Percentiles rank a stretch among this genome's conserved stretches.
Conservation (phyloP, 2,113 vertebrate species). For the Pelecanus crispus region DNA sequence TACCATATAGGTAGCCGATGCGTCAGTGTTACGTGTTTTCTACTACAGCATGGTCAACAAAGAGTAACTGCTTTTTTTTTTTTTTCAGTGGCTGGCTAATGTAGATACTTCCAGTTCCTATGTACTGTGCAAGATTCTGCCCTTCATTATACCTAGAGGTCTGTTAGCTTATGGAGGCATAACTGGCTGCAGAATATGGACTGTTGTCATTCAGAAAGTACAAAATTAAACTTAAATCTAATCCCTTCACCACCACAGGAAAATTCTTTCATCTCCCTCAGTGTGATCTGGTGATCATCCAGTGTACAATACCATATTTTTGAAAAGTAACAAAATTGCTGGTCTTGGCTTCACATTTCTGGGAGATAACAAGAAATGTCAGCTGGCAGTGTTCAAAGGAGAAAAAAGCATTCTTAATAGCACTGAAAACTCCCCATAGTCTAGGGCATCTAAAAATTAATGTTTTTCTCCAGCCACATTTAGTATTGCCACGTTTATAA, state of each 20-base stretch:
- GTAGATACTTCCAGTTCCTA: neutral
- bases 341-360: neutral
- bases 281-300: neutral
- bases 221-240: neutral
- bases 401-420: neutral
- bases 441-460: neutral
- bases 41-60: neutral
- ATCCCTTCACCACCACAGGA: neutral
- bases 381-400: neutral
- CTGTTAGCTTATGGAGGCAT: neutral
- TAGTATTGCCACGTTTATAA: neutral
- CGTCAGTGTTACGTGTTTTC: rapidly evolving
- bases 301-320: neutral
- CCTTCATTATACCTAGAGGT: neutral
- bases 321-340: neutral
- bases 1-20: neutral
- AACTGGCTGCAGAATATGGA: neutral
- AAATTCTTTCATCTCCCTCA: neutral
- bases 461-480: neutral
- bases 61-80: neutral
- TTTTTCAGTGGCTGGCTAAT: neutral
- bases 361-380: neutral
- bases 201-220: neutral
- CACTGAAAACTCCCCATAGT: neutral
- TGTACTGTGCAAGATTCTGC: neutral